Base-by-base conservation (phyloP, 2,797 vertebrate genomes). In the Labroides dimidiatus region DNA sequence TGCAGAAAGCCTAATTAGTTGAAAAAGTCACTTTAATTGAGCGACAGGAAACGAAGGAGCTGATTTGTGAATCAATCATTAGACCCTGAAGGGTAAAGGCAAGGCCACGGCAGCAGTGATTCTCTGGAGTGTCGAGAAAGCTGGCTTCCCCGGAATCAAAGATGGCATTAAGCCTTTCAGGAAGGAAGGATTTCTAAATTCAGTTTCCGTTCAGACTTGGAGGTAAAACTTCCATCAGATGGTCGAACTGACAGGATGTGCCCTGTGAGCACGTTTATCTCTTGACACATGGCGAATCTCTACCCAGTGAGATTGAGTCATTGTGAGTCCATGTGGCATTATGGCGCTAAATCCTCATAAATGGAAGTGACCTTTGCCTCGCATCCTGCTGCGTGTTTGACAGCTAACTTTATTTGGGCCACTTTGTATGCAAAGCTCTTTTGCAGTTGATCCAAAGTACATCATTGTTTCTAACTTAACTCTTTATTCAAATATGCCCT, bases 291-390 rank as follows among this genome's bases (percentile, higher is more conserved):
- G 64, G 62, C 54, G 9, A 16, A 15, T 57, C 74, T 65, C 75
- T 59, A 43, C 55, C 16, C 70, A 39, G 67, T 48, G 49, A 47
- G 53, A 80, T 75, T 52, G 53, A 75, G 70, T 55, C 42, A 41
- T 67, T 84, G 43, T 59, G 36, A 77, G 63, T 64, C 37, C 66
- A 62, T 85, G 73, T 71, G 52, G 79, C 77, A 69, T 86, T 80
- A 83, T 53, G 51, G 43, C 66, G 67, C 39, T 71, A 73, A 75
- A 86, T 90, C 89, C 80, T 69, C 36, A 66, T 58, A 73, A 80
- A 83, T 70, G 72, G 72, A 89, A 75, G 49, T 81, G 81, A 87
- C 79, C 89, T 90, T 89, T 88, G 84, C 76, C 67, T 72, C 42
- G 15, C 6, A 0, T 59, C 82, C 76, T 51, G 77, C 80, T 82